Conservation (phyloP, 2,797 vertebrate genomes). For the Cryptoblepharus egeriae region DNA sequence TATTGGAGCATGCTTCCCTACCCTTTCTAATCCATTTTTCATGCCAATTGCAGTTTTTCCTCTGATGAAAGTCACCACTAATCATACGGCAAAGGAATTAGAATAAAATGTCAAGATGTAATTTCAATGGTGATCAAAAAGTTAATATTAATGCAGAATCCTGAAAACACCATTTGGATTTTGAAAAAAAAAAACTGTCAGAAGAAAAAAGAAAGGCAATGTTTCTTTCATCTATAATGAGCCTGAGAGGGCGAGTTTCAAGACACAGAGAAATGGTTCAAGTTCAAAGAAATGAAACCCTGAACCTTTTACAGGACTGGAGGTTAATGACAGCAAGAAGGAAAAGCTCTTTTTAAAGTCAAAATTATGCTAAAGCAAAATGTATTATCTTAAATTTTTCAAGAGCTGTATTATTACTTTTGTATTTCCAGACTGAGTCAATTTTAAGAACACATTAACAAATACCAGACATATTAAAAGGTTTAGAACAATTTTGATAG, state of each 20-base stretch:
- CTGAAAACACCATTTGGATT: slow-evolving; percentile 45
- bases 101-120: slow-evolving; percentile 48
- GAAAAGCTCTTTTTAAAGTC: slow-evolving; percentile 20
- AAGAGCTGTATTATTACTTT: not conserved
- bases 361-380: slow-evolving; percentile 31
- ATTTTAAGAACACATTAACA: slow-evolving; percentile 7
- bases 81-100: slow-evolving; percentile 19
- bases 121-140: slow-evolving; percentile 56
- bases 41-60: slow-evolving; percentile 12
- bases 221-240: slow-evolving; percentile 63
- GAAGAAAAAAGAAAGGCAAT: slow-evolving; percentile 36
- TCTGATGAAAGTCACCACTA: slow-evolving; percentile 28
- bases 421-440: slow-evolving; percentile 41
- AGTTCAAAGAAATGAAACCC: slow-evolving; percentile 58
- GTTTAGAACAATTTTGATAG: not conserved
- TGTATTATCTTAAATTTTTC: slow-evolving; percentile 24
- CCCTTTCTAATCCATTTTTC: not conserved
- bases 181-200: slow-evolving; percentile 42
- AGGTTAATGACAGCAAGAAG: slow-evolving; percentile 43
- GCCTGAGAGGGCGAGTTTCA: slow-evolving; percentile 33
- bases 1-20: not conserved
- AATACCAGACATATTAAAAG: not conserved
- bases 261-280: slow-evolving; percentile 35
- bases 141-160: slow-evolving; percentile 38
- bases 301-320: slow-evolving; percentile 38